phyloP scores from a whole-genome alignment of 2,113 vertebrate species.

The Tretioscincus oriximinensis region DNA sequence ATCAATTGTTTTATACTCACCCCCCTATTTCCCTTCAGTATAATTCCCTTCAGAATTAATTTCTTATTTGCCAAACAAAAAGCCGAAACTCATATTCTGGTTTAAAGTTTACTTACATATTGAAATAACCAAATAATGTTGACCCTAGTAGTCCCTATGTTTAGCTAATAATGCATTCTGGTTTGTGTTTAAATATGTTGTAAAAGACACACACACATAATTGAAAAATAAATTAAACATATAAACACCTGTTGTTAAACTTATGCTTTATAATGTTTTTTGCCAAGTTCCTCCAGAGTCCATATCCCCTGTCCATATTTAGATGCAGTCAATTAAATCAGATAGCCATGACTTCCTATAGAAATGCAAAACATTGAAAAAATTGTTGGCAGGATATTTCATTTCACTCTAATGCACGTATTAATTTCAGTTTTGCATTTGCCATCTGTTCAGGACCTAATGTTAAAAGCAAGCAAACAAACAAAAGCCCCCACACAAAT shows the following conservation, averaged over 20 bases:
- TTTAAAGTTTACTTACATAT: slow-evolving; percentile 43
- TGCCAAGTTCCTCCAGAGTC: slow-evolving; percentile 45
- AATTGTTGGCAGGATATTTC: slow-evolving; percentile 32
- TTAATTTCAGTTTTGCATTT: slow-evolving; percentile 27
- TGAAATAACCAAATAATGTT: slow-evolving; percentile 45
- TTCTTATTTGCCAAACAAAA: slow-evolving; percentile 42
- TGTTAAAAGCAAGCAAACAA: slow-evolving; percentile 40
- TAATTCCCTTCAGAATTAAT: slow-evolving; percentile 35
- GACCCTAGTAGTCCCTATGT: slow-evolving; percentile 36
- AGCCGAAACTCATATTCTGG: slow-evolving; percentile 37
- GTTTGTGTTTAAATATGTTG: slow-evolving; percentile 36
- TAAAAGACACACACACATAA: slow-evolving; percentile 36
- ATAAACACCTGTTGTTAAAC: slow-evolving; percentile 42
- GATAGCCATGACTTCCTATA: slow-evolving; percentile 33
- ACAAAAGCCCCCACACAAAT: slow-evolving; percentile 24
- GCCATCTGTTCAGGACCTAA: slow-evolving; percentile 14
- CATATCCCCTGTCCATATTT: slow-evolving; percentile 41
- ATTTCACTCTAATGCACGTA: slow-evolving; percentile 2
- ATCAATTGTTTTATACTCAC: slow-evolving; percentile 9
- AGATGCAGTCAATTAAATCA: slow-evolving; percentile 58
- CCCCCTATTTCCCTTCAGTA: slow-evolving; percentile 35
- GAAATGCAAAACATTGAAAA: slow-evolving; percentile 37
- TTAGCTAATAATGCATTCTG: slow-evolving; percentile 33
- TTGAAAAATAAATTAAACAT: slow-evolving; percentile 53
- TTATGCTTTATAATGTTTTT: slow-evolving; percentile 50